Conservation (phyloP, 2,797 vertebrate genomes). For the Botia almorhae region DNA sequence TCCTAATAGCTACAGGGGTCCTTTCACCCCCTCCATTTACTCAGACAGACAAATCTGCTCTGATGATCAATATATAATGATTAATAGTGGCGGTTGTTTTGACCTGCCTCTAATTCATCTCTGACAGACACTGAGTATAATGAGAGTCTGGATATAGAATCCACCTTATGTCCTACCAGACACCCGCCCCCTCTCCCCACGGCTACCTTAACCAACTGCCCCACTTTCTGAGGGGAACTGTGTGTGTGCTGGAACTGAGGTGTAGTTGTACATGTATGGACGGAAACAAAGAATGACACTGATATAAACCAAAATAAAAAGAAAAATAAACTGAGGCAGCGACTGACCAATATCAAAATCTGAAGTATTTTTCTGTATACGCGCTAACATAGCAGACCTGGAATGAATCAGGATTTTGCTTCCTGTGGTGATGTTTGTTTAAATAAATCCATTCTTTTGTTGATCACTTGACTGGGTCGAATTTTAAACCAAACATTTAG, state of each 20-base stretch:
- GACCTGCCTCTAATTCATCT: slow-evolving; percentile 72
- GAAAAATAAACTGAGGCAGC: slow-evolving; percentile 23
- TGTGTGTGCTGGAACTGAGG: neutral
- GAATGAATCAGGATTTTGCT: slow-evolving; percentile 6
- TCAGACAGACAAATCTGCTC: slow-evolving; percentile 28
- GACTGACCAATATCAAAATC: slow-evolving; percentile 53
- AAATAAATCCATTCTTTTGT: too few species aligned
- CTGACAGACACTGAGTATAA: slow-evolving; percentile 72
- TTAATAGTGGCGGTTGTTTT: slow-evolving; percentile 69
- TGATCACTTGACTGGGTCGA: too few species aligned
- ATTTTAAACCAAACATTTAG: too few species aligned
- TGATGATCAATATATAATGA: slow-evolving; percentile 74
- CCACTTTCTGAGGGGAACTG: slow-evolving; percentile 50
- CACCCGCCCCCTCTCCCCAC: slow-evolving; percentile 64
- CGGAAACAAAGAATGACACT: slow-evolving; percentile 14
- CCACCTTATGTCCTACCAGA: slow-evolving; percentile 71
- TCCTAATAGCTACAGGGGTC: slow-evolving; percentile 50
- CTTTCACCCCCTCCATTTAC: slow-evolving; percentile 26
- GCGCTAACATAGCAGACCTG: neutral
- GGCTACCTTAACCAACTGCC: slow-evolving; percentile 74
- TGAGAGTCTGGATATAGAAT: slow-evolving; percentile 72
- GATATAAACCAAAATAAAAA: slow-evolving; percentile 31
- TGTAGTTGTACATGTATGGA: slow-evolving; percentile 6
- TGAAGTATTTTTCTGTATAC: slow-evolving; percentile 31
- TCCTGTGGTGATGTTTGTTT: neutral